Evolutionary conservation across 2,888 invertebrate genomes (phyloP).

Genomic region (Zygaena filipendulae): DNA sequence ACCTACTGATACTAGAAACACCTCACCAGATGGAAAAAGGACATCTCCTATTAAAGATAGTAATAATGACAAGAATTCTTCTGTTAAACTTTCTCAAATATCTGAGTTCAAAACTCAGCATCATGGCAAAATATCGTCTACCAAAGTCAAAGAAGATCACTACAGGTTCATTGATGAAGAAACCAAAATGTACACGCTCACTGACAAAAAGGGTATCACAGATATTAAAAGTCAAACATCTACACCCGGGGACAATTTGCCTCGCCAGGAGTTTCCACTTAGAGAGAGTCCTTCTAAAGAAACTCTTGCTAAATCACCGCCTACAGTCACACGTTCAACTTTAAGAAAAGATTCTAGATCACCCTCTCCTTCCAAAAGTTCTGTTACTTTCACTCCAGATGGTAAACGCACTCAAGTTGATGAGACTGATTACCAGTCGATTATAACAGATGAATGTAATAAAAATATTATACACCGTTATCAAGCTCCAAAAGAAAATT

Average conservation of each 20-base stretch:
- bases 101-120: background rate
- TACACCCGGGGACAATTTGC: too few relatives aligned
- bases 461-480: slow-evolving; percentile 11
- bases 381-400: slow-evolving; percentile 24
- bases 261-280: too few relatives aligned
- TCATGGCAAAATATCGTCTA: too few relatives aligned
- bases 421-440: slow-evolving; percentile 15
- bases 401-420: slow-evolving; percentile 13
- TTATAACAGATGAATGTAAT: slow-evolving; percentile 12
- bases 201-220: slow-evolving; percentile 22
- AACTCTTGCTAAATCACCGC: slow-evolving; percentile 15
- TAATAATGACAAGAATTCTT: slow-evolving; percentile 1
- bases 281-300: slow-evolving; percentile 24
- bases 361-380: slow-evolving; percentile 31
- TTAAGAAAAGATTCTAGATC: slow-evolving; percentile 24
- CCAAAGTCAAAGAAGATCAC: slow-evolving; percentile 34
- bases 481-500: slow-evolving; percentile 10
- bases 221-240: slow-evolving; percentile 2
- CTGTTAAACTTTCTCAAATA: too few relatives aligned
- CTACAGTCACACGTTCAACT: slow-evolving; percentile 16
- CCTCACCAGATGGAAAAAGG: too few relatives aligned
- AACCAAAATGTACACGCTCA: slow-evolving; percentile 41
- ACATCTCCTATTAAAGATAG: slow-evolving; percentile 1
- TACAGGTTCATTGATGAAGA: slow-evolving; percentile 52
- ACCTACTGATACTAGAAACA: too few relatives aligned